Base-by-base conservation (phyloP, 1,140 invertebrate species). In the Micrasema longulum region DNA sequence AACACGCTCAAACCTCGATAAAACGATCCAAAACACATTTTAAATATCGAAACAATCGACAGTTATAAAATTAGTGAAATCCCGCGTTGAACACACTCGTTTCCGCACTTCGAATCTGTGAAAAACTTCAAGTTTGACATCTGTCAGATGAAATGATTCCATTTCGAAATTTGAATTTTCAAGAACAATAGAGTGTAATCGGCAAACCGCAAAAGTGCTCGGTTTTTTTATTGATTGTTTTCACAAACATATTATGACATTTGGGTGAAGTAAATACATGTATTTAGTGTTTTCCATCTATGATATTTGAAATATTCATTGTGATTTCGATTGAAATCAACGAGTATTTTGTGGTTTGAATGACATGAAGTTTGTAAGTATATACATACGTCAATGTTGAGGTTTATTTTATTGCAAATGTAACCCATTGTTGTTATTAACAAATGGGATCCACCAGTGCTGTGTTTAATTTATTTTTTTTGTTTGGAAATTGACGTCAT, bases 301-400 rank as follows among this genome's bases (percentile, higher is more conserved):
- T 45, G 43, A 14, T 16, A 20, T 20, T 16, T 48, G 5, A 18
- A 47, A 9, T 48, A 48, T 48, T 48, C 47, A 48, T 18, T 18
- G 14, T 48, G 12, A 18, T 48, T 48, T 14, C 20, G 45, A 18
- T 48, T 16, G 20, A 20, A 18, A 48, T 11, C 41, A 43, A 16
- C 31, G 38, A 38, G 36, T 60, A 7, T 60, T 16, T 60, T 31
- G 55, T 60, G 36, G 36, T 60, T 60, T 38, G 20, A 38, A 38
- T 60, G 55, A 60, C 36, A 60, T 60, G 55, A 60, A 35, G 55
- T 60, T 60, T 4, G 36, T 60, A 35, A n/a, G n/a, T 20, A 53
- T 22, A n/a, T 53, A 9, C 3, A 52, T 23, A 38, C 55, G 55
- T 60, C 55, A 60, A 9, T 16, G 18, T 60, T 60, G 55, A 38